Base-by-base conservation (phyloP, 2,888 invertebrate genomes). In the Spisula solida region DNA sequence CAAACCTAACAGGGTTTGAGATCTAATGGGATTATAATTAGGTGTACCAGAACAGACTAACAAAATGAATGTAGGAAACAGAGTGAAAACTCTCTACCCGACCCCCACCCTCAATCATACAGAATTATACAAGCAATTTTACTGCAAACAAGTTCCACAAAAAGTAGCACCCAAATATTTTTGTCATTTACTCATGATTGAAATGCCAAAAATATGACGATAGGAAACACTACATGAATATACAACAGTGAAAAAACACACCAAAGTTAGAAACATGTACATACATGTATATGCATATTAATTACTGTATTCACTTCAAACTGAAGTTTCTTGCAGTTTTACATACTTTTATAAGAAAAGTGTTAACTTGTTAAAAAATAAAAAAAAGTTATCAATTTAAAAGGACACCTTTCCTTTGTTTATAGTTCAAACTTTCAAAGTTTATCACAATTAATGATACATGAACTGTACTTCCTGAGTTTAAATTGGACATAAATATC, bases 401-500 rank as follows among this genome's bases (percentile, higher is more conserved):
- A 66, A 82, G 82, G 82, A 82, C 82, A 1, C 82, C 66, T 47
- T 66, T 60, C 70, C 55, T 14, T 47, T 82, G 12, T 66, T 66
- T 66, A 66, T 66, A 66, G 25, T 66, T 66, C 56, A 56, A 25
- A 82, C 31, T 56, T 16, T 82, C 66, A n/a, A 66, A 41, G 16
- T 82, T 70, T 82, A 82, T 82, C 82, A 82, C 82, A 82, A 70
- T 82, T 82, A 20, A 66, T 41, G 55, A 66, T 70, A 48, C 47
- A 34, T 41, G 41, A 5, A 82, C 55, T 56, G 47, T 20, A 25
- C n/a, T 82, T 70, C 82, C 70, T 66, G 70, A 70, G 70, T 82
- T 70, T 47, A 4, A 16, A 70, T 70, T 82, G 66, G 82, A 82
- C 82, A 82, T 66, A 66, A 70, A 41, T 66, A 82, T 66, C 20